Evolutionary conservation across 1,140 invertebrate species (phyloP), one percentile per base, ranked within the genome.

Genomic region (Macrobrachium nipponense): DNA sequence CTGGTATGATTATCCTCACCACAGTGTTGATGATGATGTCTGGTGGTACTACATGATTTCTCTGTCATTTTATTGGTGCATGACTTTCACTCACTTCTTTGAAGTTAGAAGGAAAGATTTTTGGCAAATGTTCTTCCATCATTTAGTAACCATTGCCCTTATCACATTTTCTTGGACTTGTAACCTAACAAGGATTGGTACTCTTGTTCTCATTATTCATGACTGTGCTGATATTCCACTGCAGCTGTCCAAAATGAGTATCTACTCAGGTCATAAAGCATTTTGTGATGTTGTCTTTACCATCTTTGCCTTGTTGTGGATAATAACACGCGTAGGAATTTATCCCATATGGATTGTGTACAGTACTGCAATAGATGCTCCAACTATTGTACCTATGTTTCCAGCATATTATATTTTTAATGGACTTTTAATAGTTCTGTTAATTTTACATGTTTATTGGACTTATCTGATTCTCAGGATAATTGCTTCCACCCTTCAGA

Each of bases 401-500:
- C 95, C 97, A 75, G 97, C 97, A 12, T 98, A 98, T 92, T 98
- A 98, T 91, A 96, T 99, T 89, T 99, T 99, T 92, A 99, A 99
- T 91, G 93, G 94, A 82, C 92, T 99, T 89, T 93, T 99, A 15
- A 93, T 95, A 87, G 92, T 96, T 87, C 93, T 99, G 82, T 93
- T 99, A 86, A 90, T 95, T 51, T 93, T 99, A 20, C 98, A 99
- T 91, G 93, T 97, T 60, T 95, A 98, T 90, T 99, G 98, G 98
- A 99, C 98, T 0, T 97, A 95, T 91, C 94, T 98, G 89, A 99
- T 99, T 90, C 91, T 98, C 12, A 76, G 89, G 43, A 89, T 89
- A 23, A 87, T 89, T 59, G 82, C 80, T 62, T 79, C 72, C 62
- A 89, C 88, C 14, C 61, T 87, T 60, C 76, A 73, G 17, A 85